Conservation (phyloP, 2,888 invertebrate species). For the Andrena fulva region DNA sequence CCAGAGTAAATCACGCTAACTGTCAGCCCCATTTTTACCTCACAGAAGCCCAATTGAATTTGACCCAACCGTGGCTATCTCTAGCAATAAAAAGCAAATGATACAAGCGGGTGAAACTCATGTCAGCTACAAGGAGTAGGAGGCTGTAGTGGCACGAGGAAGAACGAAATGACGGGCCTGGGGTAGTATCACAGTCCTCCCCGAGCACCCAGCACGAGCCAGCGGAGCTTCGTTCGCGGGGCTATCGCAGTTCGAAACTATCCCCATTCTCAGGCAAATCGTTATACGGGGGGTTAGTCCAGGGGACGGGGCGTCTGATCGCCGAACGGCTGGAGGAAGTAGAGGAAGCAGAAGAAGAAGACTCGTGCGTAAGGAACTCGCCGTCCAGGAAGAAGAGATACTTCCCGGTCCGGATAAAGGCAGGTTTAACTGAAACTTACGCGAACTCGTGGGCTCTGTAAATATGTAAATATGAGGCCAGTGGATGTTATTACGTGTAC, state of each 20-base stretch:
- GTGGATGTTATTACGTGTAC: conserved; percentile 74
- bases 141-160: too few relatives aligned
- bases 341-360: background rate
- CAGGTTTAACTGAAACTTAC: conserved; percentile 72
- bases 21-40: too few relatives aligned
- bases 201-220: conserved; percentile 22
- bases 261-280: conserved; percentile 41
- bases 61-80: too few relatives aligned
- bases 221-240: conserved; percentile 27
- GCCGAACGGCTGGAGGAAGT: conserved; percentile 7
- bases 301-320: conserved; percentile 15
- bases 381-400: conserved; percentile 56
- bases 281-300: conserved; percentile 13
- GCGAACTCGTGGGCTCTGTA: conserved; percentile 72
- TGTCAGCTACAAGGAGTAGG: too few relatives aligned
- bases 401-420: conserved; percentile 64
- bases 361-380: conserved; percentile 43
- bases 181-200: conserved; percentile 22
- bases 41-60: too few relatives aligned
- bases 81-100: too few relatives aligned
- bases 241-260: conserved; percentile 44
- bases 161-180: too few relatives aligned
- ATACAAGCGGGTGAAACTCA: too few relatives aligned
- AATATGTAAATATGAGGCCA: conserved; percentile 80
- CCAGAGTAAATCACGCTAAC: too few relatives aligned